phyloP scores from a whole-genome alignment of 2,113 vertebrate species.

The Scytalopus superciliaris region DNA sequence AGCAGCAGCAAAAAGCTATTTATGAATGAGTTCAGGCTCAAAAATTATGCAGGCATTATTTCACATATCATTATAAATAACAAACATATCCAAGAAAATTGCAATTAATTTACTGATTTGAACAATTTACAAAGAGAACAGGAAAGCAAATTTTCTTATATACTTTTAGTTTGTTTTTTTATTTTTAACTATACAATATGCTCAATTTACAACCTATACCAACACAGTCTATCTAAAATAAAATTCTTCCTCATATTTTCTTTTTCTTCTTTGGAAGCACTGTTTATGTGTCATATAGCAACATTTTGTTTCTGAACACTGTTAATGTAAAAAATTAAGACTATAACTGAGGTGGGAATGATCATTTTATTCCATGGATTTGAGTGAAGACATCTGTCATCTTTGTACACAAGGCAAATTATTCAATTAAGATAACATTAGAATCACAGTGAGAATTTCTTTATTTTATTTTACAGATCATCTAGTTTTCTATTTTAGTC shows the following conservation, averaged over 20 bases:
- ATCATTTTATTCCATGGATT: neutral
- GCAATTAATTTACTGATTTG: neutral
- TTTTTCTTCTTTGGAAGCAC: neutral
- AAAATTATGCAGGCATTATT: neutral
- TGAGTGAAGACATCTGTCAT: neutral
- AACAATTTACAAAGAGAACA: neutral
- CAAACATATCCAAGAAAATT: neutral
- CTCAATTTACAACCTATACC: neutral
- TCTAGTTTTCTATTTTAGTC: neutral
- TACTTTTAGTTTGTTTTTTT: neutral
- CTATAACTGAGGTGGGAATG: neutral
- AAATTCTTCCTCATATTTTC: neutral
- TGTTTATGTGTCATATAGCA: neutral
- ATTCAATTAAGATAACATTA: neutral
- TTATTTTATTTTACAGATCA: neutral
- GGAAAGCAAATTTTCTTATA: neutral
- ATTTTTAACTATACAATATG: accelerated
- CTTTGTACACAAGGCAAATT: neutral
- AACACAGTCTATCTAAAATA: neutral
- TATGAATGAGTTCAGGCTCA: neutral
- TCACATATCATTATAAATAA: neutral
- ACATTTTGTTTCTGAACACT: neutral
- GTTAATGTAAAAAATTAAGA: neutral
- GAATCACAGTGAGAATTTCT: neutral
- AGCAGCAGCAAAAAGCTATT: neutral